Percentiles rank a stretch among this genome's conserved stretches.
Evolutionary conservation across 1,140 invertebrate species (phyloP).

Genomic region (Asobara japonica): DNA sequence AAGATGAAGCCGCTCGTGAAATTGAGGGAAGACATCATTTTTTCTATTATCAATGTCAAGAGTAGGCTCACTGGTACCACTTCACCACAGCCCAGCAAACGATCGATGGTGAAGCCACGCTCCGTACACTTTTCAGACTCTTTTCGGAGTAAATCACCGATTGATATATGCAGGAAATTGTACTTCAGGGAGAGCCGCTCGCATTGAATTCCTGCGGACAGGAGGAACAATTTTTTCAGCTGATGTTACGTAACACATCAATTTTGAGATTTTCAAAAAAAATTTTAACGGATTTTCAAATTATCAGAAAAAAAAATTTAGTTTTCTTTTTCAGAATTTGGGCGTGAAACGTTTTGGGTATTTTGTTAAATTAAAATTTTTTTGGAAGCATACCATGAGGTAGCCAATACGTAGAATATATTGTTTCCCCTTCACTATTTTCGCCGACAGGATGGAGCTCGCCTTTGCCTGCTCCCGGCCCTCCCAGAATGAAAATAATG

Average conservation of each 20-base stretch:
- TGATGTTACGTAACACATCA: too few species aligned
- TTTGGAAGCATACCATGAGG: neutral
- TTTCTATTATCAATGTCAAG: constrained; percentile 37
- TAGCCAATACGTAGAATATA: constrained; percentile 11
- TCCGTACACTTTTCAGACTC: constrained; percentile 31
- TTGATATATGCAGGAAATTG: constrained; percentile 29
- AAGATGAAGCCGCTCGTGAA: constrained; percentile 35
- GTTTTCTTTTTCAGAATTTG: too few species aligned
- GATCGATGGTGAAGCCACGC: constrained; percentile 32
- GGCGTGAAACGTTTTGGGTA: too few species aligned
- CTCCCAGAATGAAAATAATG: constrained; percentile 45
- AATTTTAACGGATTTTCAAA: too few species aligned
- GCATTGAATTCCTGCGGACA: constrained; percentile 33
- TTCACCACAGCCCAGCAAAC: constrained; percentile 31
- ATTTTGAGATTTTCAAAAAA: too few species aligned
- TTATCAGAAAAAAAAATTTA: too few species aligned
- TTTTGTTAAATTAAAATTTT: too few species aligned
- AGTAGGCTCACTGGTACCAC: constrained; percentile 36
- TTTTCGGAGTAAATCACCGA: constrained; percentile 31
- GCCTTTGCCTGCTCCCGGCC: constrained; percentile 44
- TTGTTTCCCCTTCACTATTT: constrained; percentile 15
- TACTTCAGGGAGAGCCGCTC: constrained; percentile 31
- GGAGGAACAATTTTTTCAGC: too few species aligned
- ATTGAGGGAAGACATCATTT: constrained; percentile 26
- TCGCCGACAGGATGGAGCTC: constrained; percentile 18